Conservation (phyloP, 2,888 invertebrate species). For the Cantharis lateralis region DNA sequence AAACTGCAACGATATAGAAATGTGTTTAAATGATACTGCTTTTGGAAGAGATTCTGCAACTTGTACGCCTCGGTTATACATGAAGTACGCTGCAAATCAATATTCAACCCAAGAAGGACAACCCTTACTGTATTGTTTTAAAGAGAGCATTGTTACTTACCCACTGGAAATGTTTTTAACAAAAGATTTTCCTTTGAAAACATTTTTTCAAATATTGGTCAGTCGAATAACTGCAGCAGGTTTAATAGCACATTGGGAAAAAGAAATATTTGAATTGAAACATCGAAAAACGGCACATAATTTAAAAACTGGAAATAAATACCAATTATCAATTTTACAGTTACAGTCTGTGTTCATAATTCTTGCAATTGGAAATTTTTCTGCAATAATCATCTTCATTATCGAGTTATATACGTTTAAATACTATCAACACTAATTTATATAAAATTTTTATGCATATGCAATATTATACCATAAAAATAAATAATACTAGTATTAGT, state of each 20-base stretch:
- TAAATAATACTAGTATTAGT: too few species aligned
- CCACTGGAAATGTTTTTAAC: constrained; percentile 48
- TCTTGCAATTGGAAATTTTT: constrained; percentile 8
- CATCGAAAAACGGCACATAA: not conserved
- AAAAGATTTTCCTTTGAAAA: constrained; percentile 47
- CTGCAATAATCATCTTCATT: constrained; percentile 15
- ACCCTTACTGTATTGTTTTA: constrained; percentile 40
- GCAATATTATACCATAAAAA: too few species aligned
- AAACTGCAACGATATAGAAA: constrained; percentile 33
- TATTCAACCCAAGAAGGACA: constrained; percentile 38
- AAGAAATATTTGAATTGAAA: constrained; percentile 33
- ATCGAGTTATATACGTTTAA: constrained; percentile 9
- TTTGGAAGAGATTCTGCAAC: constrained; percentile 37
- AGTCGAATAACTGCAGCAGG: constrained; percentile 44
- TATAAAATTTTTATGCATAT: not conserved
- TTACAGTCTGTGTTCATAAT: constrained; percentile 16
- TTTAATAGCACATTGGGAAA: constrained; percentile 39
- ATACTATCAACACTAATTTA: not conserved
- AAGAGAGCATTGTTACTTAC: constrained; percentile 43
- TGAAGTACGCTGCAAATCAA: constrained; percentile 41
- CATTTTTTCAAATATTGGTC: constrained; percentile 41
- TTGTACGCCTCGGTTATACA: constrained; percentile 42
- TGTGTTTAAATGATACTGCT: constrained; percentile 39
- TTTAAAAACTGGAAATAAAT: not conserved
- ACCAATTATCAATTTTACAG: not conserved